These are phyloP conservation scores for Sinella curviseta DNA, from an alignment of 1,140 invertebrate genomes.

Conservation along the genomic window DNA sequence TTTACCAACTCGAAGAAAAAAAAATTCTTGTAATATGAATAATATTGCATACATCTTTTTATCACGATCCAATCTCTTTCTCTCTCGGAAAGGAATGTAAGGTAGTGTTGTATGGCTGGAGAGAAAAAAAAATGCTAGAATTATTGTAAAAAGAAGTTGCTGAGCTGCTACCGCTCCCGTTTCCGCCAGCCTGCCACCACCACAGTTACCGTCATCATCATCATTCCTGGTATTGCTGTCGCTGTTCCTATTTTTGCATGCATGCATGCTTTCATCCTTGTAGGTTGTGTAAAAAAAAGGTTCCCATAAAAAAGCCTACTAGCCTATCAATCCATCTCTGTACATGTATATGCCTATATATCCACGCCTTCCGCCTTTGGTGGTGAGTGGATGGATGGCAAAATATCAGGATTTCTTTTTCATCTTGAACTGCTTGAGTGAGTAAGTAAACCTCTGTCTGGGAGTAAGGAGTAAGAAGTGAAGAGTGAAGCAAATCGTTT, in stretches of 20 bases:
- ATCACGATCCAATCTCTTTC: not conserved
- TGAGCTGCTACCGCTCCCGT: no score
- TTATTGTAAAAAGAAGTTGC: no score
- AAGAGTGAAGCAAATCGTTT: not conserved
- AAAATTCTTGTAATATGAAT: slow-evolving; percentile 19
- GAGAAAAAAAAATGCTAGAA: not conserved
- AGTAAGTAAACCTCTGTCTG: not conserved
- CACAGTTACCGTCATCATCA: no score
- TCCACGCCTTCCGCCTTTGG: not conserved
- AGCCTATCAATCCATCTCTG: not conserved
- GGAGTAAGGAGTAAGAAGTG: no score
- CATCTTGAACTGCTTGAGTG: not conserved
- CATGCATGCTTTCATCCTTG: not conserved
- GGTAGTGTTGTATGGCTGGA: not conserved
- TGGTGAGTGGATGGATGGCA: not conserved
- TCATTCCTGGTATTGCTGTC: no score
- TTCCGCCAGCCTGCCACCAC: no score
- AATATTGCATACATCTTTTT: not conserved
- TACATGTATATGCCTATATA: no score
- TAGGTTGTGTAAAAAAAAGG: no score
- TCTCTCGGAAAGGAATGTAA: not conserved
- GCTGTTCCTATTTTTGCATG: not conserved
- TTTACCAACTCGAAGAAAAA: not conserved
- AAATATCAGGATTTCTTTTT: not conserved
- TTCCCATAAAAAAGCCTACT: no score